Conservation (phyloP, 2,797 vertebrate species). For the Rousettus madagascariensis region DNA sequence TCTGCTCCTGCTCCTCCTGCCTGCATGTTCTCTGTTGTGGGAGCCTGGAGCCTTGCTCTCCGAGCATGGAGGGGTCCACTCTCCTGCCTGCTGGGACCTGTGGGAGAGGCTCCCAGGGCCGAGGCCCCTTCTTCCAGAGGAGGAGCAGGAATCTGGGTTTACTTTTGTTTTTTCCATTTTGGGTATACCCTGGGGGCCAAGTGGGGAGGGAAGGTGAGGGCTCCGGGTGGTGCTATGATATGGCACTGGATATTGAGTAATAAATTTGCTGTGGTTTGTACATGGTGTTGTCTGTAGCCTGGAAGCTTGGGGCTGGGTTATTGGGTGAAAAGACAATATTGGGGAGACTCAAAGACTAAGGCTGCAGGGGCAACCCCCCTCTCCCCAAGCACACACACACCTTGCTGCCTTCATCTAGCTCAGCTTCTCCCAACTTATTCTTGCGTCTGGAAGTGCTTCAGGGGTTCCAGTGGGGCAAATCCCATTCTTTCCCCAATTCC, state of each 20-base stretch:
- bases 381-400: rapidly evolving
- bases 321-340: neutral
- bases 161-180: slow-evolving; percentile 63
- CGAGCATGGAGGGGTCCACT: slow-evolving; percentile 67
- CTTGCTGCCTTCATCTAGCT: neutral
- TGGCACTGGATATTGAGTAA: slow-evolving; percentile 76
- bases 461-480: neutral
- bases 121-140: slow-evolving; percentile 71
- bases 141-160: slow-evolving; percentile 71
- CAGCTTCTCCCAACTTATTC: neutral
- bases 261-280: slow-evolving; percentile 83
- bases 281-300: slow-evolving; percentile 19
- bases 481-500: neutral
- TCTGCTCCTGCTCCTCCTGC: slow-evolving; percentile 70
- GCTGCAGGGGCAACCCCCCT: neutral
- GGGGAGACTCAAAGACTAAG: neutral
- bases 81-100: slow-evolving; percentile 66
- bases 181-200: slow-evolving; percentile 66
- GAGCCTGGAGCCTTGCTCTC: slow-evolving; percentile 67
- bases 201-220: slow-evolving; percentile 53
- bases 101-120: slow-evolving; percentile 62
- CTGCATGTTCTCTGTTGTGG: slow-evolving; percentile 77
- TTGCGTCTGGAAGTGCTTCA: neutral
- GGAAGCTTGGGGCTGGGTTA: neutral
- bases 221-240: slow-evolving; percentile 74